Base-by-base conservation (phyloP, 2,113 vertebrate species). In the Alouatta palliata region DNA sequence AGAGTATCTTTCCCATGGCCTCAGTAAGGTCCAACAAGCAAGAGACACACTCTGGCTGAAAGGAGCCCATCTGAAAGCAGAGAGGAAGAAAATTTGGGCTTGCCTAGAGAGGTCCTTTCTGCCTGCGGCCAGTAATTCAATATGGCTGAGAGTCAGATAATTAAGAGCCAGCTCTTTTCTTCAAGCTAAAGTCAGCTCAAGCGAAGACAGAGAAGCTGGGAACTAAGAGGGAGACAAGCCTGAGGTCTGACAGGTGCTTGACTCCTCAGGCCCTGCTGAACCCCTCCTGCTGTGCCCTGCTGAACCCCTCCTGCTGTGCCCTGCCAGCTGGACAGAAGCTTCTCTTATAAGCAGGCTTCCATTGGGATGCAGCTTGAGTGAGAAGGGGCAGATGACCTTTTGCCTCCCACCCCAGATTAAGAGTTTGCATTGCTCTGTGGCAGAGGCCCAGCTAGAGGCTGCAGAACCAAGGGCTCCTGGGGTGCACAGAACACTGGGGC, bases 121-220 rank as follows among this genome's bases (percentile, higher is more conserved):
- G 95, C 95, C 94, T 58, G 56, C 82, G 87, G 97, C 92, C 87
- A 93, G 96, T 71, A 92, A 98, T 83, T 64, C 96, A 97, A 77
- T 90, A 87, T 66, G 92, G 92, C 95, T 90, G 54, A 95, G 88
- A 91, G 92, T 96, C 61, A 96, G 83, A 93, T 96, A 96, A 96
- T 97, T 97, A 97, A 97, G 90, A 98, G 90, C 64, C 92, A 93
- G 91, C 73, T 91, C 96, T 91, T 61, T 75, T 85, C 93, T 95
- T 92, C 89, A 77, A 97, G 89, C 91, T 97, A 94, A 95, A 97
- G 94, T 90, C 89, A 93, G 70, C 43, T 98, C 79, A 97, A 91
- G 96, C 96, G 64, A 86, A 87, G 54, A 97, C 19, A 49, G 21
- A 43, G 37, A 94, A n/a, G 79, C 91, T 91, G 94, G 83, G 82